Conservation (phyloP, 2,888 invertebrate genomes). For the Trypoxylon attenuatum region DNA sequence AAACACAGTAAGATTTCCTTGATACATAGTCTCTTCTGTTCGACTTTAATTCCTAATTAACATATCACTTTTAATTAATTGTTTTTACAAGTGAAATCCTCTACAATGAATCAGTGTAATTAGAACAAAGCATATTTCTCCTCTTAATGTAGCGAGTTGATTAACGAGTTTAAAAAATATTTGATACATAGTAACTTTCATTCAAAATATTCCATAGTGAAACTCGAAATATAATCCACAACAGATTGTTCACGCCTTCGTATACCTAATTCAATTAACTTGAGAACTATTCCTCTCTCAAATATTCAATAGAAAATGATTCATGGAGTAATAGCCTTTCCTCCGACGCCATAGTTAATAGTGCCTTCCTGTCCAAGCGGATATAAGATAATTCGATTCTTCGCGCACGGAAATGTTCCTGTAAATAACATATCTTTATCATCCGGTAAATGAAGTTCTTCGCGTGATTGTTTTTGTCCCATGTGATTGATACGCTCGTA, state of each 20-base stretch:
- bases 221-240: too few relatives aligned
- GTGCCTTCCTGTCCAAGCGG: neutral
- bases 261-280: slow-evolving; percentile 25
- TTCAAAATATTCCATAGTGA: too few relatives aligned
- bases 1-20: too few relatives aligned
- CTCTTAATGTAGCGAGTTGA: too few relatives aligned
- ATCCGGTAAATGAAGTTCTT: neutral
- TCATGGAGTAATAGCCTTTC: neutral
- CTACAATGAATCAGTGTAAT: too few relatives aligned
- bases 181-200: too few relatives aligned
- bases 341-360: neutral
- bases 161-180: too few relatives aligned
- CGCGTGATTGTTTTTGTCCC: neutral
- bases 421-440: slow-evolving; percentile 22
- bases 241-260: neutral
- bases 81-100: too few relatives aligned
- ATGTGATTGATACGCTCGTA: neutral
- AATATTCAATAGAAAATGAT: neutral
- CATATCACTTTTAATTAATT: too few relatives aligned
- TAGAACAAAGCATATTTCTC: too few relatives aligned
- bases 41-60: too few relatives aligned
- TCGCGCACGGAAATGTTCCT: neutral
- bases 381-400: neutral
- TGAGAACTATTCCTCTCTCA: slow-evolving; percentile 3
- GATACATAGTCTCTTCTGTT: too few relatives aligned